Conservation (phyloP, 1,140 invertebrate species). For the Sitophilus oryzae region DNA sequence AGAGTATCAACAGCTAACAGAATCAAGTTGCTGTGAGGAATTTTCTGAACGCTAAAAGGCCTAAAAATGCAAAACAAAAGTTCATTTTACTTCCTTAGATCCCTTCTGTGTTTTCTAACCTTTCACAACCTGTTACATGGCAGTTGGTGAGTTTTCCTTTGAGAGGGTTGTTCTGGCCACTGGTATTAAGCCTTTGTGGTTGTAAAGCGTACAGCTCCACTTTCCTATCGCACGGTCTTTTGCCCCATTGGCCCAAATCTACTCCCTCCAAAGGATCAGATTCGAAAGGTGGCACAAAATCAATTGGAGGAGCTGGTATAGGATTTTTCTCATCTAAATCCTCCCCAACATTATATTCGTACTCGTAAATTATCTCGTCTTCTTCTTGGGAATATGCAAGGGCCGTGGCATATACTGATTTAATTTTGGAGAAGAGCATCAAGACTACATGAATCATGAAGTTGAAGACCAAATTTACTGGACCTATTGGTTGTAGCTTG, state of each 20-base stretch:
- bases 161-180: conserved; percentile 65
- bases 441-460: conserved; percentile 30
- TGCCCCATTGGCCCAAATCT: conserved; percentile 44
- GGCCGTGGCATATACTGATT: conserved; percentile 32
- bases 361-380: conserved; percentile 42
- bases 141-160: conserved; percentile 90
- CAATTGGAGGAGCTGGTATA: conserved; percentile 34
- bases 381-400: conserved; percentile 38
- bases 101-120: conserved; percentile 58
- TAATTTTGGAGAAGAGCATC: conserved; percentile 29
- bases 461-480: conserved; percentile 29
- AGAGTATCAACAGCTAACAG: conserved; percentile 82
- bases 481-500: conserved; percentile 32
- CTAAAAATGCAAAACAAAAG: conserved; percentile 45
- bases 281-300: conserved; percentile 41
- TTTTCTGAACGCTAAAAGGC: conserved; percentile 89
- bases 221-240: conserved; percentile 77
- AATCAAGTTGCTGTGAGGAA: conserved; percentile 85
- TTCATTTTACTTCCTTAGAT: too few relatives aligned
- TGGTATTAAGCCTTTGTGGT: conserved; percentile 71
- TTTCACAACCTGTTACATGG: conserved; percentile 81
- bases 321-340: conserved; percentile 34
- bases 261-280: conserved; percentile 45
- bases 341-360: conserved; percentile 39
- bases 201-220: conserved; percentile 82